Base-by-base conservation (phyloP, 2,113 vertebrate genomes). In the Fukomys damarensis region DNA sequence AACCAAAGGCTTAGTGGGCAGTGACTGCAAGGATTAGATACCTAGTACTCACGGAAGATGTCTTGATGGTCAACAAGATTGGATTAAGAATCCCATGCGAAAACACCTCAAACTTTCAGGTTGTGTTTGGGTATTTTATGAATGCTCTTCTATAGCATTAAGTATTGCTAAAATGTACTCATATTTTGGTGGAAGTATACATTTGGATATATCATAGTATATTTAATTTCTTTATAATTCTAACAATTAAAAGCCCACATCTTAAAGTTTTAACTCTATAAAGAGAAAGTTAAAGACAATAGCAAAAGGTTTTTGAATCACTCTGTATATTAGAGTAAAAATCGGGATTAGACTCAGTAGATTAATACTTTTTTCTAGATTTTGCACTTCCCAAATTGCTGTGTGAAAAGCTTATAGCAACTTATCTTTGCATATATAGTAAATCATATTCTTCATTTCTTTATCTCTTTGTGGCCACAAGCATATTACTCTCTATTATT, bases 1-100 rank as follows among this genome's bases (percentile, higher is more conserved):
- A 88, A 59, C 7, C 46, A 81, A 38, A 93, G 10, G 22, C 22
- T 86, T 63, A 16, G 3, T 41, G 16, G 30, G 2, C 38, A 19
- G 1, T 1, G 0, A 5, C 14, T 46, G 17, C 0, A 11, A 66
- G 22, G 22, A n/a, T 3, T 74, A 46, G 41, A 26, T 28, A 14
- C 41, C 41, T 43, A 13, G 11, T 14, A 14, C 41, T 46, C 28
- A 24, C 43, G 12, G 41, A 74, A 46, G 41, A 4, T 46, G 19
- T 74, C 38, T 74, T 26, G 4, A 28, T 43, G 26, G 12, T 13
- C 41, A 26, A 26, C 2, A 56, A 56, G 35, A 28, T 13, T 43
- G 24, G 26, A 43, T 43, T 74, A 43, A 26, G 22, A 72, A 43
- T 41, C 70, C n/a, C n/a, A 41, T 12, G 10, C 20, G 68, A 41